phyloP scores from a whole-genome alignment of 2,888 invertebrate species.

The Drosophila meridionalis region DNA sequence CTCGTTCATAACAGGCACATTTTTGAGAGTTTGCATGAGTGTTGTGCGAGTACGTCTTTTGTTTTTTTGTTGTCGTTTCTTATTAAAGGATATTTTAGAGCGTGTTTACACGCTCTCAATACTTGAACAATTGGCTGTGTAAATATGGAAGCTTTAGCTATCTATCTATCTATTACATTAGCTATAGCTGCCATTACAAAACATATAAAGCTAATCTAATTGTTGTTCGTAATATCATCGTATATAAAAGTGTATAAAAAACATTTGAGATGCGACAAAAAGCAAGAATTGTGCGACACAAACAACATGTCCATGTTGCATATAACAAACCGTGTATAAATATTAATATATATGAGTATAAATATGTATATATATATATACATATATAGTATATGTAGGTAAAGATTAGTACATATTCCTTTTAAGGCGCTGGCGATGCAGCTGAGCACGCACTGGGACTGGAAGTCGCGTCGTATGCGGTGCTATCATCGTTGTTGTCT shows the following conservation, averaged over 20 bases:
- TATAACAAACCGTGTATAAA: constrained; percentile 64
- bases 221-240: constrained; percentile 35
- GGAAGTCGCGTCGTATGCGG: constrained; percentile 40
- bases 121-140: constrained; percentile 67
- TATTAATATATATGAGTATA: constrained; percentile 41
- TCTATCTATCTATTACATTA: constrained; percentile 37
- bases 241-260: constrained; percentile 63
- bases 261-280: constrained; percentile 55
- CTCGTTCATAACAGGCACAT: constrained; percentile 62
- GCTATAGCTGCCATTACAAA: constrained; percentile 45
- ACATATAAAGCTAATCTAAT: constrained; percentile 57
- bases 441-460: constrained; percentile 58
- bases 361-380: constrained; percentile 27
- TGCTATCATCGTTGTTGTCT: constrained; percentile 45
- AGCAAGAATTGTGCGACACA: constrained; percentile 69
- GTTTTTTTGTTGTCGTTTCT: background rate
- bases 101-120: constrained; percentile 59
- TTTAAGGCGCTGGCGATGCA: constrained; percentile 56
- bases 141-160: constrained; percentile 47
- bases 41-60: constrained; percentile 32
- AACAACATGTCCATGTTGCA: constrained; percentile 54
- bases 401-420: constrained; percentile 21
- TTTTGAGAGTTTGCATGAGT: constrained; percentile 44
- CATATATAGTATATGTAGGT: constrained; percentile 25
- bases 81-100: constrained; percentile 41